Evolutionary conservation across 2,888 invertebrate species (phyloP).

Genomic region (Philhelius pedissequus): DNA sequence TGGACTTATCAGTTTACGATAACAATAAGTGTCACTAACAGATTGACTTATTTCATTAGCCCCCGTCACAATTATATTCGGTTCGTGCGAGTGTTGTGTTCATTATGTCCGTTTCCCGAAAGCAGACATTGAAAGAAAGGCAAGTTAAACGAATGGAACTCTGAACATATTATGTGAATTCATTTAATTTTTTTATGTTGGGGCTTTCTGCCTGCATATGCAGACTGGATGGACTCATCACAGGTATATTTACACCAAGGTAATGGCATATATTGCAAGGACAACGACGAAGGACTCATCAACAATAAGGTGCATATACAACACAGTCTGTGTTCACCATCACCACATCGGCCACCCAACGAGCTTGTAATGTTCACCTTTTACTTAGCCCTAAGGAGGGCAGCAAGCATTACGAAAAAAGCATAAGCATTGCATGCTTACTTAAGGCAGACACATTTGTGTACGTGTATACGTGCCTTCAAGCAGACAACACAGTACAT

Average conservation of each 20-base stretch:
- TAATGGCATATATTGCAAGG: neutral
- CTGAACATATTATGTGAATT: neutral
- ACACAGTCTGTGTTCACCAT: neutral
- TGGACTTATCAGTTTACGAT: neutral
- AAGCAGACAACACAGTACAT: neutral
- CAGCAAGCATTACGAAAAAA: neutral
- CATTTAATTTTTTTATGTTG: neutral
- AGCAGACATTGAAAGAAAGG: neutral
- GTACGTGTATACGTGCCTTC: neutral
- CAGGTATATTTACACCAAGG: neutral
- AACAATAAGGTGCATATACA: neutral
- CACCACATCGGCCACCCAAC: neutral
- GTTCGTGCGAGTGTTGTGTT: neutral
- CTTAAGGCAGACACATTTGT: neutral
- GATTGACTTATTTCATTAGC: neutral
- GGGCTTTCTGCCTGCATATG: neutral
- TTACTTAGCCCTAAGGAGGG: neutral
- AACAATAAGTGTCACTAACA: neutral
- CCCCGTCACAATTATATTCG: neutral
- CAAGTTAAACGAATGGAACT: neutral
- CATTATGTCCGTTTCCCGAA: neutral
- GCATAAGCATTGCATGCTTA: neutral
- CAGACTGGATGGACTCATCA: conserved; percentile 5
- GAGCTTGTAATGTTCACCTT: neutral
- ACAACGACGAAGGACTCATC: neutral